Base-by-base conservation (phyloP, 2,113 vertebrate genomes). In the Glaucidium brasilianum region DNA sequence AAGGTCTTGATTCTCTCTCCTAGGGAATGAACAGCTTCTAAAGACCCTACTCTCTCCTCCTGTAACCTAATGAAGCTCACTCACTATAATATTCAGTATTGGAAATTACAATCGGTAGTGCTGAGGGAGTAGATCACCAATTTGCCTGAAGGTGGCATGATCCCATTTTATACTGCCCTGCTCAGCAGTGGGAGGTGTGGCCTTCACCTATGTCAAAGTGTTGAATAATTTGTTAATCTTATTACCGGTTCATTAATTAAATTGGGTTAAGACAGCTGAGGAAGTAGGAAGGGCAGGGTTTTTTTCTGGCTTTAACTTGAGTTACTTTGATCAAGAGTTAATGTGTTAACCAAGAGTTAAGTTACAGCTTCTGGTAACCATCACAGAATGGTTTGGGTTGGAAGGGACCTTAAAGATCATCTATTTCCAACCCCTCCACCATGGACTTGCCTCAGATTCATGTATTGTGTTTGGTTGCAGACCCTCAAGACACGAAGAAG, bases 21-120 rank as follows among this genome's bases (percentile, higher is more conserved):
- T 55, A 37, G 11, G 26, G 76, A 64, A 64, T 5, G 69, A 63
- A 20, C 20, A 30, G 52, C 47, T 93, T 69, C 87, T 58, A 20
- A 47, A 81, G 43, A 37, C 41, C 14, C 16, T 66, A 59, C 4
- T 66, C 58, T 66, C 74, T 23, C 17, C 29, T 69, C 29, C 47
- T 23, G 34, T 39, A 34, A 27, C 25, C 37, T 53, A 53, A 25
- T 7, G 64, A 55, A 50, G 7, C 58, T 92, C 37, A n/a, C 29
- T 23, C 58, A 6, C 18, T 55, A 4, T 7, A 58, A 83, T 53
- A 62, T 22, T 66, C 47, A 16, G 39, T 5, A 14, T 8, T 34
- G 58, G 58, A 75, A 85, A 72, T 72, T 9, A 3, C 49, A 29
- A 2, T 3, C 1, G 2, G 45, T 47, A 16, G 27, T 0, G 0